Evolutionary conservation across 2,888 invertebrate species (phyloP).

Genomic region (Nudaria mundana): DNA sequence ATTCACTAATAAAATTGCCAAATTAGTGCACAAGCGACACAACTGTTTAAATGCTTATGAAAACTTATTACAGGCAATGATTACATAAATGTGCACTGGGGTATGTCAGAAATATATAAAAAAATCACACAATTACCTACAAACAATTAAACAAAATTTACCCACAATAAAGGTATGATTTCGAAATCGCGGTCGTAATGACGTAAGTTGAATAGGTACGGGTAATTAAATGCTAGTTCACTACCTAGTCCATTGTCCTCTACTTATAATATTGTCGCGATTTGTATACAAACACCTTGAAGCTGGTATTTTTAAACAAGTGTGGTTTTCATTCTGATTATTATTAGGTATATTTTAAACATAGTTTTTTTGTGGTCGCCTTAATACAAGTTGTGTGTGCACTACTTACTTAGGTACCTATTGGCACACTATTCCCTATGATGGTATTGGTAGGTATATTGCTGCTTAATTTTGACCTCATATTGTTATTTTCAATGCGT

Average conservation of each 20-base stretch:
- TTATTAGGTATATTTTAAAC: too few species aligned
- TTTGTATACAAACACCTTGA: slow-evolving; percentile 13
- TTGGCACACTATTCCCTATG: too few species aligned
- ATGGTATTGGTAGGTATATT: too few species aligned
- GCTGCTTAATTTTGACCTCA: too few species aligned
- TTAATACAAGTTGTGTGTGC: too few species aligned
- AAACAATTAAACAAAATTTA: slow-evolving; percentile 22
- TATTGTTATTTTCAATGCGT: too few species aligned
- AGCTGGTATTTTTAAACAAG: too few species aligned
- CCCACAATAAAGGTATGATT: slow-evolving; percentile 25
- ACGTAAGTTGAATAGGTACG: slow-evolving; percentile 20
- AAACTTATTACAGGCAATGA: neutral
- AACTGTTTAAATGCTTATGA: neutral
- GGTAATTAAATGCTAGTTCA: slow-evolving; percentile 16
- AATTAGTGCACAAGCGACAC: neutral
- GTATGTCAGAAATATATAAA: neutral
- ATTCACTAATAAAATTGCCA: neutral
- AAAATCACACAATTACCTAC: slow-evolving; percentile 14
- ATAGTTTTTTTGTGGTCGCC: too few species aligned
- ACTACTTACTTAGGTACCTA: too few species aligned
- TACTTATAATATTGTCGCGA: slow-evolving; percentile 24
- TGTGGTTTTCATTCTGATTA: too few species aligned
- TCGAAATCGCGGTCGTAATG: slow-evolving; percentile 22
- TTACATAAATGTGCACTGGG: neutral
- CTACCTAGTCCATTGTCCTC: slow-evolving; percentile 22